These are phyloP conservation scores for Acleris sparsana DNA, from an alignment of 2,888 invertebrate genomes.

Conservation along the genomic window DNA sequence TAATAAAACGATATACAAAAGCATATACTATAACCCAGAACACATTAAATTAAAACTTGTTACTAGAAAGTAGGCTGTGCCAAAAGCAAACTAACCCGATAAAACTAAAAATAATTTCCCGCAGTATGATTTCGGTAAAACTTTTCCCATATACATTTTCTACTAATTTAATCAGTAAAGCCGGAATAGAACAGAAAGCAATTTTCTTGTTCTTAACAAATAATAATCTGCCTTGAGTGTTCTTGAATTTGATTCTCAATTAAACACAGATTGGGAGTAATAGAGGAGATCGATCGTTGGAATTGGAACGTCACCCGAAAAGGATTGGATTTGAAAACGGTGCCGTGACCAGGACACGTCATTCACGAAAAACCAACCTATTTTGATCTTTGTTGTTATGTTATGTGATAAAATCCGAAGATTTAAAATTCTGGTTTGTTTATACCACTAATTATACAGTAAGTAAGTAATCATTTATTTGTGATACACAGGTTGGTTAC, in stretches of 20 bases:
- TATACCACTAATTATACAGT: too few relatives aligned
- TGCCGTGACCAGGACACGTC: too few relatives aligned
- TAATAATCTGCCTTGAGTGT: conserved; percentile 58
- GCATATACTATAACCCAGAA: too few relatives aligned
- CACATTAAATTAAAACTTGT: neutral
- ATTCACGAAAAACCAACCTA: too few relatives aligned
- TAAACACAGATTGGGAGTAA: conserved; percentile 55
- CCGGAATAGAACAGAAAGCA: conserved; percentile 47
- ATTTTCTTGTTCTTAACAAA: conserved; percentile 57
- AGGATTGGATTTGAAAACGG: conserved; percentile 1
- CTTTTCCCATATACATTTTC: conserved; percentile 45
- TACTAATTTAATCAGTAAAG: conserved; percentile 49
- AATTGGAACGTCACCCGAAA: neutral
- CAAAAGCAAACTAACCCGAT: neutral
- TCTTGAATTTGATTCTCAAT: conserved; percentile 61
- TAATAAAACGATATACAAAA: too few relatives aligned
- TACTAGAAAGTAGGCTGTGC: neutral
- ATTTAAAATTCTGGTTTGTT: too few relatives aligned
- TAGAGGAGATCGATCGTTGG: conserved; percentile 41
- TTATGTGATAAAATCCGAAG: too few relatives aligned
- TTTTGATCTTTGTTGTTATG: too few relatives aligned
- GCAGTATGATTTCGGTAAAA: conserved; percentile 1
- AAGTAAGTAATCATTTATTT: too few relatives aligned
- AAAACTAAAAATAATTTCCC: conserved; percentile 1
- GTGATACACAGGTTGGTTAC: too few relatives aligned